These are phyloP conservation scores for Ammodramus savannarum DNA, from an alignment of 2,113 vertebrate species.

Conservation along the genomic window DNA sequence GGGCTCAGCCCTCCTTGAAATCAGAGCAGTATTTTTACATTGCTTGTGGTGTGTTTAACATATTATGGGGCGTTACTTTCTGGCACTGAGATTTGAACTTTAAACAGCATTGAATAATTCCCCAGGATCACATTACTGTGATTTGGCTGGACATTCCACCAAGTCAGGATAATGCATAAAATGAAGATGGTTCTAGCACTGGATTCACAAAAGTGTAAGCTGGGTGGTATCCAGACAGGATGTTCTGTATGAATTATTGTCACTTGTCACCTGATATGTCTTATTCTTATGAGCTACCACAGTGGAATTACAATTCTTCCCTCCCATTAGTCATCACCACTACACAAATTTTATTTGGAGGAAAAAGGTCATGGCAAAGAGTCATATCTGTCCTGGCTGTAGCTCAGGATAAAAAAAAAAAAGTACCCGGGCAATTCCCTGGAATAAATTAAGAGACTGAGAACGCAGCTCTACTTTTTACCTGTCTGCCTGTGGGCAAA, in stretches of 20 bases:
- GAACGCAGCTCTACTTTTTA: not conserved
- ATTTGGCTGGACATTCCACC: constrained; percentile 23
- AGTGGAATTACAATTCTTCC: constrained; percentile 15
- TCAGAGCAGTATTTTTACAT: not conserved
- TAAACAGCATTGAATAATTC: constrained; percentile 28
- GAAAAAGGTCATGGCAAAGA: constrained; percentile 40
- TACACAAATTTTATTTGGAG: not conserved
- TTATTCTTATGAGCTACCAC: constrained; percentile 7
- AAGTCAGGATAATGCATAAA: not conserved
- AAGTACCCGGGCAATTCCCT: not conserved
- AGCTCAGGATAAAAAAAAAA: not conserved
- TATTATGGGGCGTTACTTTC: not conserved
- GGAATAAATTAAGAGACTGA: not conserved
- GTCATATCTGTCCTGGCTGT: not conserved
- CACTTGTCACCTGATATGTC: constrained; percentile 16
- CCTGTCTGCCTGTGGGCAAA: not conserved
- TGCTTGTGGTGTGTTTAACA: not conserved
- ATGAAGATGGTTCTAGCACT: constrained; percentile 20
- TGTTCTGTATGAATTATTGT: constrained; percentile 37
- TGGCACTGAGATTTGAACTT: constrained; percentile 6
- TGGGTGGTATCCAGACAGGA: not conserved
- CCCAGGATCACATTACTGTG: not conserved
- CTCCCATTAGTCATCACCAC: not conserved
- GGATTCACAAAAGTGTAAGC: not conserved
- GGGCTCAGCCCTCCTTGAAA: not conserved